Evolutionary conservation across 2,113 vertebrate genomes (phyloP).

Genomic region (Gnathonemus echidnorhynchus): DNA sequence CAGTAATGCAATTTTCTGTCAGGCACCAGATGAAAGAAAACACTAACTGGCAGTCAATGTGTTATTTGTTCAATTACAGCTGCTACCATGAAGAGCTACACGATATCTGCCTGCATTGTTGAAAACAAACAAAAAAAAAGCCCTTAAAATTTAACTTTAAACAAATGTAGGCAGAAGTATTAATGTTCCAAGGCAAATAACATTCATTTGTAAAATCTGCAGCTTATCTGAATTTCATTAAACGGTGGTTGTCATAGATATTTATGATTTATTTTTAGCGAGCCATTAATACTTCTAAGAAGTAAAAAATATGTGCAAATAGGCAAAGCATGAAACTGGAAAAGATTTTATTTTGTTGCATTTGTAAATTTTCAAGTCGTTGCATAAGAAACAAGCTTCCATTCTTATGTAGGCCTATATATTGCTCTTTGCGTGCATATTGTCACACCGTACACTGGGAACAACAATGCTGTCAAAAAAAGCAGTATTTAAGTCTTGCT

Average conservation of each 20-base stretch:
- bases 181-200: not conserved
- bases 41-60: not conserved
- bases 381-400: not conserved
- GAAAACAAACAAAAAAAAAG: not conserved
- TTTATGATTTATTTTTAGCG: not conserved
- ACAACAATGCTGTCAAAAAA: not conserved
- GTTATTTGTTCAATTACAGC: constrained; percentile 6
- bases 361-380: not conserved
- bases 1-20: not conserved
- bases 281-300: not conserved
- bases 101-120: not conserved
- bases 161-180: not conserved
- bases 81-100: not conserved
- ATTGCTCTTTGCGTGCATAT: not conserved
- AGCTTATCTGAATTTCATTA: not conserved
- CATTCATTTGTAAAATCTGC: not conserved
- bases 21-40: constrained; percentile 3
- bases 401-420: not conserved
- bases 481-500: not conserved
- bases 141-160: not conserved
- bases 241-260: not conserved
- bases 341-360: not conserved
- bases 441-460: not conserved
- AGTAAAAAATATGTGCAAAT: not conserved
- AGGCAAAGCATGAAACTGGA: not conserved